Evolutionary conservation across 2,113 vertebrate species (phyloP).

Genomic region (Proterorhinus semilunaris): DNA sequence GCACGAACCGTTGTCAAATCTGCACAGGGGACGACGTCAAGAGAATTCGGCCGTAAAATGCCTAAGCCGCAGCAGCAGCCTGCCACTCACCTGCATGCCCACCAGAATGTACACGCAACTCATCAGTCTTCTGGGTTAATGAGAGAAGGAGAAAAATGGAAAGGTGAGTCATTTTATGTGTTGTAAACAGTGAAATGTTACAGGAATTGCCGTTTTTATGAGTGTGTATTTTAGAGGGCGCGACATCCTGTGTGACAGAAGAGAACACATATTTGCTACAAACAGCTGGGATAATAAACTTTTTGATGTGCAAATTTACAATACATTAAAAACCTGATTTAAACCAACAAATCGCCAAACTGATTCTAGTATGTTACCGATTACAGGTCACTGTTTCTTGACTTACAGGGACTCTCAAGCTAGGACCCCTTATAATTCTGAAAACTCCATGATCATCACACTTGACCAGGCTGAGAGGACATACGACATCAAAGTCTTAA

Average conservation of each 20-base stretch:
- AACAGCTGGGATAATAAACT: too few relatives aligned
- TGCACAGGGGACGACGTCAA: background rate
- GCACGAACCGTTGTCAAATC: background rate
- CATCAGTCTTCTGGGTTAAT: slow-evolving; percentile 1
- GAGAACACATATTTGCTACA: too few relatives aligned
- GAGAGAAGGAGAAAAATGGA: slow-evolving; percentile 3
- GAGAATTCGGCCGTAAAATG: background rate
- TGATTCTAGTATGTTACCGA: background rate
- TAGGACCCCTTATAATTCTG: slow-evolving; percentile 55
- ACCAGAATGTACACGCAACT: slow-evolving; percentile 1
- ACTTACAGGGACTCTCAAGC: slow-evolving; percentile 37
- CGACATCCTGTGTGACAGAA: too few relatives aligned
- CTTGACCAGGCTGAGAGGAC: slow-evolving; percentile 4
- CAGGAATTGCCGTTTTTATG: background rate
- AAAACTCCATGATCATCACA: background rate
- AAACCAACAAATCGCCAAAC: too few relatives aligned
- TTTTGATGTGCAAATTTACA: too few relatives aligned
- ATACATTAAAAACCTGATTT: too few relatives aligned
- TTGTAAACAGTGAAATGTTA: background rate
- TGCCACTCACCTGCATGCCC: slow-evolving; percentile 5
- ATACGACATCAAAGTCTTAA: background rate
- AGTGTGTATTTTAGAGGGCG: background rate
- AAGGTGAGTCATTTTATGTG: slow-evolving; percentile 17
- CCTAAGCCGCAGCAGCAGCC: background rate
- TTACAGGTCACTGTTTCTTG: slow-evolving; percentile 9